phyloP scores from a whole-genome alignment of 2,888 invertebrate species.

The Trichopoda pennipes region DNA sequence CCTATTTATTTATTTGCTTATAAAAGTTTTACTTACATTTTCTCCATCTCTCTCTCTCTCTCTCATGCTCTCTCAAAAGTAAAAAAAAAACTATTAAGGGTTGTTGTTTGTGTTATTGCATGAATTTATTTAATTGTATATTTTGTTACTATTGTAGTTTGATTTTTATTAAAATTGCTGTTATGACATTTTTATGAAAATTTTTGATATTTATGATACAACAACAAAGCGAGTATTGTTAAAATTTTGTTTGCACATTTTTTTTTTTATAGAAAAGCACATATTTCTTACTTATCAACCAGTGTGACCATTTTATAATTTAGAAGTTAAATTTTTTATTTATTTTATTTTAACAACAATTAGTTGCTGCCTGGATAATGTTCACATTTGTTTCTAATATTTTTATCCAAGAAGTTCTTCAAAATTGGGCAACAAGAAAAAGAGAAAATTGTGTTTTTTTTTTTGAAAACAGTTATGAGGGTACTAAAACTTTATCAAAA shows the following conservation, averaged over 20 bases:
- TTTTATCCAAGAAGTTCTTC: no score
- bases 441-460: no score
- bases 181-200: constrained; percentile 78
- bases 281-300: no score
- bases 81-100: neutral
- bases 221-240: constrained; percentile 15
- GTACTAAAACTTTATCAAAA: no score
- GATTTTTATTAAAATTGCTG: constrained; percentile 72
- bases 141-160: constrained; percentile 61
- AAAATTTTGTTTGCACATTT: constrained; percentile 1
- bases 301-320: no score
- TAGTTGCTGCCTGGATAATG: no score
- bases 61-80: no score
- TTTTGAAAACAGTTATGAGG: no score
- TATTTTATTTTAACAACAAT: no score
- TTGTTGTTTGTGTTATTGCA: constrained; percentile 39
- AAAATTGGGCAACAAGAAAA: no score
- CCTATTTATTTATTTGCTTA: neutral
- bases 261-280: neutral
- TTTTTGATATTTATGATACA: constrained; percentile 76
- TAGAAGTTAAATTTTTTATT: no score
- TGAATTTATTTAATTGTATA: constrained; percentile 54
- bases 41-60: constrained; percentile 9
- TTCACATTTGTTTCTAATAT: no score
- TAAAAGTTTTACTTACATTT: neutral